phyloP scores from a whole-genome alignment of 2,797 vertebrate species.

The Falco novaeseelandiae region DNA sequence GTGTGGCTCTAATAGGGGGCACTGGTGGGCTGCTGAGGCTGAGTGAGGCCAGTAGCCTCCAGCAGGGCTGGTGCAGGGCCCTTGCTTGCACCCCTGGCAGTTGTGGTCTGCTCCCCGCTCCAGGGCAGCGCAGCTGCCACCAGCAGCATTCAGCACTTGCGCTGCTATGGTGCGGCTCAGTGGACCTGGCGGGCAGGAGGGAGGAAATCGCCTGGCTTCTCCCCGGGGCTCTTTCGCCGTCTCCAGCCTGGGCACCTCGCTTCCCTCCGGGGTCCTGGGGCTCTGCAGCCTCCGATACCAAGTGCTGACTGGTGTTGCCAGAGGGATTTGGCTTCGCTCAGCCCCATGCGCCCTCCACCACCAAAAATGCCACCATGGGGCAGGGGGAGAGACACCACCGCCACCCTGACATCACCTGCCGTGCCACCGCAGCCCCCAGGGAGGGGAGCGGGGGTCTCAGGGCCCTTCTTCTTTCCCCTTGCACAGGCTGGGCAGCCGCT shows the following conservation, averaged over 20 bases:
- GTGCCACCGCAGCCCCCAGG: fast-evolving
- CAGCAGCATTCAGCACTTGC: fast-evolving
- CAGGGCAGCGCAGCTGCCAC: fast-evolving
- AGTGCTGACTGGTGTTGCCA: fast-evolving
- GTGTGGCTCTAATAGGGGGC: fast-evolving
- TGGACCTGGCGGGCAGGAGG: fast-evolving
- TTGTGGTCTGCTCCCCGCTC: background rate
- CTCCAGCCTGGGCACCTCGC: fast-evolving
- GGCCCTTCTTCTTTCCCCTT: background rate
- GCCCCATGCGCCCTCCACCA: fast-evolving
- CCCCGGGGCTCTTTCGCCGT: background rate
- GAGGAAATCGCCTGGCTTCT: background rate
- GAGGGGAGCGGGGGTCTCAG: background rate
- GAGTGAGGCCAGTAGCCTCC: fast-evolving
- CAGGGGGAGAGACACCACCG: background rate
- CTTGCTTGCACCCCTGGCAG: no score
- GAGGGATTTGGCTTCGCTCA: background rate
- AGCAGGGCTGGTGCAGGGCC: fast-evolving
- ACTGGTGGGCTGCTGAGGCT: background rate
- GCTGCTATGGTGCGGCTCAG: fast-evolving
- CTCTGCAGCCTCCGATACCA: background rate
- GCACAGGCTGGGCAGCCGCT: background rate
- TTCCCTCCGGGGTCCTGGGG: background rate
- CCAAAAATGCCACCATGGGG: fast-evolving
- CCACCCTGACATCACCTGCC: background rate